Conservation (phyloP, 2,797 vertebrate species). For the Siniperca undulata region DNA sequence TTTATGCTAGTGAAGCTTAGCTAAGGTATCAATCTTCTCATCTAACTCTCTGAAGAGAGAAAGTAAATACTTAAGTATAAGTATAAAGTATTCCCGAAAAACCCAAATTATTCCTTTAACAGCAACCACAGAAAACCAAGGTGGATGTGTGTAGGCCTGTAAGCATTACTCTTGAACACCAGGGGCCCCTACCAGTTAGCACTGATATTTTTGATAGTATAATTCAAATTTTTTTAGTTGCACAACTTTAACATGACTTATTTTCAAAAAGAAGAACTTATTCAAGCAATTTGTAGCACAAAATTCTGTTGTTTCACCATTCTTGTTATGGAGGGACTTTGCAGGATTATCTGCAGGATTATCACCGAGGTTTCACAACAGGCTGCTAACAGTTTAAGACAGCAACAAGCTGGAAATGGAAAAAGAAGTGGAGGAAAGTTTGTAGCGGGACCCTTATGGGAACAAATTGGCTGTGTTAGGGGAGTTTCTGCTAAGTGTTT, state of each 20-base stretch:
- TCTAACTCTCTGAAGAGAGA: background rate
- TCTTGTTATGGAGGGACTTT: conserved; percentile 2
- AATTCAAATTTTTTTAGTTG: background rate
- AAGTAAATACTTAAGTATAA: no score
- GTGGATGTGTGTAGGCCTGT: background rate
- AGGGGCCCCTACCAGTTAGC: background rate
- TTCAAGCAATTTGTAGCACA: background rate
- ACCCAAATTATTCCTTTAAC: background rate
- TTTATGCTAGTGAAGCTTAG: background rate
- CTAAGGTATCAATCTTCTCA: background rate
- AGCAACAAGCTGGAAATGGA: conserved; percentile 63
- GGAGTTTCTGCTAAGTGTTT: conserved; percentile 68
- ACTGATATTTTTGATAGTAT: background rate
- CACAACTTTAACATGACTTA: background rate
- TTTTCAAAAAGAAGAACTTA: background rate
- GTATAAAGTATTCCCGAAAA: background rate
- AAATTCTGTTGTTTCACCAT: background rate
- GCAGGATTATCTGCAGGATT: conserved; percentile 11
- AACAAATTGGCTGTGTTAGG: conserved; percentile 60
- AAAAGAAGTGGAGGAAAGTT: conserved; percentile 66
- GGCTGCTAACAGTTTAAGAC: conserved; percentile 40
- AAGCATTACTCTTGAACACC: background rate
- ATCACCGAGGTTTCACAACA: conserved; percentile 41
- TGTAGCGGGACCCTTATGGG: conserved; percentile 53
- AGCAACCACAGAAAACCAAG: background rate